Evolutionary conservation across 1,140 invertebrate species (phyloP).

Genomic region (Tribolium castaneum): DNA sequence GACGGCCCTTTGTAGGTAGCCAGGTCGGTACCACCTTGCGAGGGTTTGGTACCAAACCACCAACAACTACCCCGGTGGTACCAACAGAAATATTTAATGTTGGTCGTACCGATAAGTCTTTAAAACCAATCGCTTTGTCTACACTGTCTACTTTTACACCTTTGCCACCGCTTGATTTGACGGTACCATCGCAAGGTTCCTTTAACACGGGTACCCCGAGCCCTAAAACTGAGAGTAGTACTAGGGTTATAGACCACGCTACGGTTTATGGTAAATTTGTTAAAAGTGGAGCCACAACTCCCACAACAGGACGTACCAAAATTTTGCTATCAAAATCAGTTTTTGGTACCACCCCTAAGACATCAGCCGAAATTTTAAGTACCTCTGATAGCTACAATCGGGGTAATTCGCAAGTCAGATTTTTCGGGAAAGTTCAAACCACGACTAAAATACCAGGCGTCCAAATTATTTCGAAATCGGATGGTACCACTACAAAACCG

Average conservation of each 20-base stretch:
- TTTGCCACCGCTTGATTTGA: background rate
- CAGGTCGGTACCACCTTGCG: conserved; percentile 48
- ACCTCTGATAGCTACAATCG: background rate
- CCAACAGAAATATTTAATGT: conserved; percentile 46
- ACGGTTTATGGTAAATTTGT: conserved; percentile 50
- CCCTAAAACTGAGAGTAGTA: conserved; percentile 8
- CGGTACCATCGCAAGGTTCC: background rate
- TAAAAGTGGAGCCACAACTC: conserved; percentile 16
- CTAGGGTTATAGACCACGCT: conserved; percentile 45
- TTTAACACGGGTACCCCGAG: background rate
- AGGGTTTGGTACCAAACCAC: background rate
- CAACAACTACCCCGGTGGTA: background rate
- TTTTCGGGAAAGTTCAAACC: conserved; percentile 1
- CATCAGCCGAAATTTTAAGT: conserved; percentile 10
- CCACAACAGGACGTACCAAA: background rate
- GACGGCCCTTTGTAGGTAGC: conserved; percentile 58
- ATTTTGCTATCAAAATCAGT: conserved; percentile 47
- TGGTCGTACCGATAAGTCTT: conserved; percentile 13
- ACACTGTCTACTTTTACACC: background rate
- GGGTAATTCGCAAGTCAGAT: background rate
- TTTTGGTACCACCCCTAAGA: background rate
- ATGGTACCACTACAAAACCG: too few species aligned
- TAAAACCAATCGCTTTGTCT: background rate
- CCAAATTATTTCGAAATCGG: too few species aligned
- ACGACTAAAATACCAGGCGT: too few species aligned